Conservation (phyloP, 2,113 vertebrate genomes). For the Ibidorhyncha struthersii region DNA sequence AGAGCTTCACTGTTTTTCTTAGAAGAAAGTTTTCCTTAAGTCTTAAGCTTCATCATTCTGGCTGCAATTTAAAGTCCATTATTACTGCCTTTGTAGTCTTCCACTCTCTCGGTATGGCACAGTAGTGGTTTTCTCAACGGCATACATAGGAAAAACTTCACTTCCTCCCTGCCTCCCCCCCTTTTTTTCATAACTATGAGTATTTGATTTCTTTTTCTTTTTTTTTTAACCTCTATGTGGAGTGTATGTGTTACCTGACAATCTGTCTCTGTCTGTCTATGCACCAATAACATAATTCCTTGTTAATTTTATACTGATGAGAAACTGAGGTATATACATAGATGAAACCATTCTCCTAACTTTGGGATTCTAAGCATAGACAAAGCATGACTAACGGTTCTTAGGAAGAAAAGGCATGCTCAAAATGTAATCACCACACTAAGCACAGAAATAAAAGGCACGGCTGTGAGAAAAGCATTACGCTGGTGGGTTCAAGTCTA, state of each 20-base stretch:
- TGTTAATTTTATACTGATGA: background rate
- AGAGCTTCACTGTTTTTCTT: background rate
- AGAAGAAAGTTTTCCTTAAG: background rate
- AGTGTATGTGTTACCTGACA: background rate
- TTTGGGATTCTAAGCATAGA: background rate
- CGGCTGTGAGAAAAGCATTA: background rate
- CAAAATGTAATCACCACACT: background rate
- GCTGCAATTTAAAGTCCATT: background rate
- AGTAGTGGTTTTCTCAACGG: background rate
- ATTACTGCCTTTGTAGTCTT: background rate
- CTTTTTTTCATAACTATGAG: background rate
- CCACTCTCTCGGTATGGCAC: background rate
- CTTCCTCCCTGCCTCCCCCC: accelerated
- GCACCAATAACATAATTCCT: background rate
- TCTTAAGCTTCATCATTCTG: background rate
- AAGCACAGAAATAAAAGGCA: background rate
- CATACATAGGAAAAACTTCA: background rate
- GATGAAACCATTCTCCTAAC: background rate
- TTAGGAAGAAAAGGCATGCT: background rate
- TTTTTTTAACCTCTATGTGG: background rate
- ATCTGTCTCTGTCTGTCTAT: background rate
- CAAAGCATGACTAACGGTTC: background rate
- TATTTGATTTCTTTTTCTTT: background rate
- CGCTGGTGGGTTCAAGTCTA: background rate
- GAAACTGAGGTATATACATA: background rate